A percentile compares a stretch with the other conserved stretches of the same genome.
Evolutionary conservation across 2,888 invertebrate species (phyloP).

Genomic region (Tachina lurida): DNA sequence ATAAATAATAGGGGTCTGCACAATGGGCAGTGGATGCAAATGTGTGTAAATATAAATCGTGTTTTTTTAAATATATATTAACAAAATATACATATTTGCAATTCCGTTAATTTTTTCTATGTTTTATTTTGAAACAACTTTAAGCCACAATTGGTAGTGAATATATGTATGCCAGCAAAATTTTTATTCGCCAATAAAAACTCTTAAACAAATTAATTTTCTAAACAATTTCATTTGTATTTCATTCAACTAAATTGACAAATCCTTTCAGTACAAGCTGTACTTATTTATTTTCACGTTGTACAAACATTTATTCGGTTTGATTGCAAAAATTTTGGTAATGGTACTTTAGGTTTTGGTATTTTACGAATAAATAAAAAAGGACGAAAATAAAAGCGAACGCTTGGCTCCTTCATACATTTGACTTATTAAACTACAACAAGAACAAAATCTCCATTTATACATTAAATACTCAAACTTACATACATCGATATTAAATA

Average conservation of each 20-base stretch:
- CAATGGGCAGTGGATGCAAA: no score
- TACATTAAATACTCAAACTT: constrained; percentile 34
- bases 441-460: constrained; percentile 51
- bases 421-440: constrained; percentile 59
- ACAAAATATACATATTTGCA: no score
- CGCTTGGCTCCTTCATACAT: constrained; percentile 31
- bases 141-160: no score
- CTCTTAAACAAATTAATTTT: no score
- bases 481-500: neutral
- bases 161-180: no score
- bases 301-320: constrained; percentile 56
- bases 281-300: constrained; percentile 54
- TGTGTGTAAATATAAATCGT: no score
- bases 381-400: neutral
- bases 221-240: no score
- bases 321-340: constrained; percentile 56
- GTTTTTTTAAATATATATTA: no score
- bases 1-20: no score
- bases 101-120: no score
- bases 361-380: neutral
- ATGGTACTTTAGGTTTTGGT: constrained; percentile 24
- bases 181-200: no score
- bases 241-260: constrained; percentile 4
- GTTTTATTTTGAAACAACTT: no score
- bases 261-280: constrained; percentile 31